Percentiles rank a stretch among this genome's conserved stretches.
These are phyloP conservation scores for Byasa hedistus DNA, from an alignment of 2,888 invertebrate genomes.

Conservation along the genomic window DNA sequence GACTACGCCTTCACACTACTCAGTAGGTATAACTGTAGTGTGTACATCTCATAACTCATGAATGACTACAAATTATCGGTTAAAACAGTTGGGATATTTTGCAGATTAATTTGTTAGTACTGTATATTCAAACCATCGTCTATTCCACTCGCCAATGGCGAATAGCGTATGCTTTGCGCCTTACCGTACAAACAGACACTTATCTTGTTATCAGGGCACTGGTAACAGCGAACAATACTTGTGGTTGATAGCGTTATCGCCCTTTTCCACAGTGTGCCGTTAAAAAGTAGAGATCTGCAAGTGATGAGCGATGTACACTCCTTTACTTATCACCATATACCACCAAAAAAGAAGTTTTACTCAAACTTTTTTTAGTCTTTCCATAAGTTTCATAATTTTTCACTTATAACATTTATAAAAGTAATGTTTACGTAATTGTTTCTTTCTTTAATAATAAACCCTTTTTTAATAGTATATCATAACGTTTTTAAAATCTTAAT, in stretches of 20 bases:
- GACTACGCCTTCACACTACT: background rate
- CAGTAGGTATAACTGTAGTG: background rate
- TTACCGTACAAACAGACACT: conserved; percentile 48
- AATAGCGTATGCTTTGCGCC: conserved; percentile 20
- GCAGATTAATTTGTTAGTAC: too few species aligned
- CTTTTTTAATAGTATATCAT: too few species aligned
- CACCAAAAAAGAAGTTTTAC: too few species aligned
- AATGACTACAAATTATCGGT: too few species aligned
- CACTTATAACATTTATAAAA: too few species aligned
- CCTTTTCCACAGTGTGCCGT: background rate
- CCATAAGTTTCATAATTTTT: too few species aligned
- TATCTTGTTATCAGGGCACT: conserved; percentile 44
- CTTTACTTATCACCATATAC: background rate
- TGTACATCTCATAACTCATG: background rate
- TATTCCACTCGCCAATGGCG: background rate
- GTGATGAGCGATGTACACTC: background rate
- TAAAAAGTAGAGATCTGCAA: background rate
- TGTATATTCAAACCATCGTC: too few species aligned
- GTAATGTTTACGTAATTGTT: too few species aligned
- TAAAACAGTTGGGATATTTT: too few species aligned
- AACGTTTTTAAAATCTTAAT: too few species aligned
- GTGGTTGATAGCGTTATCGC: conserved; percentile 46
- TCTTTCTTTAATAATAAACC: too few species aligned
- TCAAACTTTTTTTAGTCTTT: too few species aligned
- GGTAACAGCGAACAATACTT: conserved; percentile 52